Evolutionary conservation across 2,797 vertebrate species (phyloP).

Genomic region (Poeciliopsis paucimaculata): DNA sequence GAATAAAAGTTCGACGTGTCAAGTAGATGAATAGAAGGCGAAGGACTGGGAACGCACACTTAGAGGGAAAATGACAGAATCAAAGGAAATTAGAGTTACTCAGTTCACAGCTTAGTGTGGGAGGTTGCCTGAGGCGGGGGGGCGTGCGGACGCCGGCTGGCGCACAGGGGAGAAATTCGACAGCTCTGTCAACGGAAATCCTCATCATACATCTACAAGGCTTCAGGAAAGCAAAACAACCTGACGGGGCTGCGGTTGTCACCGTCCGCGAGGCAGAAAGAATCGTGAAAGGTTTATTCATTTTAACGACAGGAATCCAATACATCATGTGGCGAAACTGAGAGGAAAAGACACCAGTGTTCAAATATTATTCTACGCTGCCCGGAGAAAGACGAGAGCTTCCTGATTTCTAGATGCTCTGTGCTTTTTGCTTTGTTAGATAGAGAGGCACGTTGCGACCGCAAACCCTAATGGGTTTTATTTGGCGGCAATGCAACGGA

Average conservation of each 20-base stretch:
- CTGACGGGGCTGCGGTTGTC: conserved; percentile 19
- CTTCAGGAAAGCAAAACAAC: conserved; percentile 71
- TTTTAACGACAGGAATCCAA: conserved; percentile 44
- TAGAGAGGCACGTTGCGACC: conserved; percentile 9
- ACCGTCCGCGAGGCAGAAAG: conserved; percentile 31
- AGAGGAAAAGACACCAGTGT: conserved; percentile 7
- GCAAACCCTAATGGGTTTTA: not conserved
- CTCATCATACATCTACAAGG: conserved; percentile 58
- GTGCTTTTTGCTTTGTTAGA: conserved; percentile 18
- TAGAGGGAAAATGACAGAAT: conserved; percentile 42
- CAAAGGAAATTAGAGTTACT: conserved; percentile 39
- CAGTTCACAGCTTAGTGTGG: conserved; percentile 53
- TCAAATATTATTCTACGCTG: conserved; percentile 26
- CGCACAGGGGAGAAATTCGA: conserved; percentile 65
- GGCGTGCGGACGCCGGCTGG: not conserved
- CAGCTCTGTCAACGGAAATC: conserved; percentile 66
- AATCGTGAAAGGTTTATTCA: conserved; percentile 49
- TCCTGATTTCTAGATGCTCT: conserved; percentile 18
- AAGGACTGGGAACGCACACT: conserved; percentile 17
- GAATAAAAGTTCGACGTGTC: conserved; percentile 43
- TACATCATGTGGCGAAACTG: conserved; percentile 27
- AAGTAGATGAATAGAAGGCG: conserved; percentile 36
- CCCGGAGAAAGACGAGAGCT: conserved; percentile 12
- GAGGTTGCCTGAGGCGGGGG: conserved; percentile 59
- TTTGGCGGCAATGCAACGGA: not conserved